phyloP scores from a whole-genome alignment of 1,140 invertebrate species.

The Pomacea maculata region DNA sequence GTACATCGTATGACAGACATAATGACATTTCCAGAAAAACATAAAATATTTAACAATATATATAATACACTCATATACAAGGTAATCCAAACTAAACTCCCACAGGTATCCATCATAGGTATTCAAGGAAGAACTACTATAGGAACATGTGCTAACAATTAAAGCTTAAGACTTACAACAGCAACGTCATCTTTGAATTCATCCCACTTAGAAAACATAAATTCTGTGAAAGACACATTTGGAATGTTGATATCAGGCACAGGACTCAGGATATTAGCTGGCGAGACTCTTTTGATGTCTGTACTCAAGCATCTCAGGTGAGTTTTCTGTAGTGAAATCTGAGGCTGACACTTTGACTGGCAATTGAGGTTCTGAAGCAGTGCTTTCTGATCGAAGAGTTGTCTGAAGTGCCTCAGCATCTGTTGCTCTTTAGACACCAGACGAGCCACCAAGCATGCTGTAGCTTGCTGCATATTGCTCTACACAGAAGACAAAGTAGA shows the following conservation, averaged over 20 bases:
- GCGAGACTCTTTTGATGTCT: neutral
- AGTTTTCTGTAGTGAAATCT: neutral
- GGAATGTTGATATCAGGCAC: slow-evolving; percentile 24
- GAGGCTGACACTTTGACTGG: neutral
- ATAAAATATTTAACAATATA: too few species aligned
- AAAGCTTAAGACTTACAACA: slow-evolving; percentile 26
- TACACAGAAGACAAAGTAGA: neutral
- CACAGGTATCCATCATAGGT: neutral
- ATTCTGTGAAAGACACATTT: slow-evolving; percentile 27
- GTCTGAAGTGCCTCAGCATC: too few species aligned
- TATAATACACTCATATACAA: too few species aligned
- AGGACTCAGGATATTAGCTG: slow-evolving; percentile 13
- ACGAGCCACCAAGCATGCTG: neutral
- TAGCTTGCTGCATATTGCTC: neutral
- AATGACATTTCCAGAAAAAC: too few species aligned
- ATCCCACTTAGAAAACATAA: slow-evolving; percentile 21
- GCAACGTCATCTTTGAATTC: slow-evolving; percentile 20
- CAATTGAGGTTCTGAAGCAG: neutral
- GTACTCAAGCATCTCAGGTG: neutral
- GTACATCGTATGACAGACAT: too few species aligned
- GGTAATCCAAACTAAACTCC: too few species aligned
- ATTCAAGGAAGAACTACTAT: neutral
- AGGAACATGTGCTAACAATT: neutral
- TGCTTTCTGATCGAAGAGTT: neutral
- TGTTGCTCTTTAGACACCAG: neutral